Conservation (phyloP, 1,140 invertebrate species). For the Marisa cornuarietis region DNA sequence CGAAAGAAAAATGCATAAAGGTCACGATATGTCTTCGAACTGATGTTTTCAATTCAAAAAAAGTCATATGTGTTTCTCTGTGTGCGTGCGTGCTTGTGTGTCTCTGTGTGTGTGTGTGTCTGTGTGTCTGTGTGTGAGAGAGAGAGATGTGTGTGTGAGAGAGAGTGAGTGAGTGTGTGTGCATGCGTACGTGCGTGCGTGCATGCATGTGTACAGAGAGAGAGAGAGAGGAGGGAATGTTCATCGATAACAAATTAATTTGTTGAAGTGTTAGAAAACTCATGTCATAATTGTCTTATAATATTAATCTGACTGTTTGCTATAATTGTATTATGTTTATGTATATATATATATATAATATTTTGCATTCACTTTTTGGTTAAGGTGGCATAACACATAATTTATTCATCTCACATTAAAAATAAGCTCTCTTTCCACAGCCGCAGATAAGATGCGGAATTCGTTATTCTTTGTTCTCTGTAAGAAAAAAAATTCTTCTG, state of each 20-base stretch:
- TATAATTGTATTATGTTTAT: neutral
- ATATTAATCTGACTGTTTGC: neutral
- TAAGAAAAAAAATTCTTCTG: neutral
- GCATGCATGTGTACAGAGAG: no score
- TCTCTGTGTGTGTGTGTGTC: neutral
- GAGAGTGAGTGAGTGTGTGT: slow-evolving; percentile 10
- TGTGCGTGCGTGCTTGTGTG: neutral
- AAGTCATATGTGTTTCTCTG: neutral
- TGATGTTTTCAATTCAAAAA: neutral
- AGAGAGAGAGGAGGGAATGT: neutral
- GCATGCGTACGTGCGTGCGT: slow-evolving; percentile 24
- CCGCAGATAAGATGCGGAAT: neutral
- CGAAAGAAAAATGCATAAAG: neutral
- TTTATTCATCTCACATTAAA: neutral
- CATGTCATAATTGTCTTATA: no score
- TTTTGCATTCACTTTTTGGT: neutral
- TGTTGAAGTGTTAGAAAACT: no score
- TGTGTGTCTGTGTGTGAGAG: neutral
- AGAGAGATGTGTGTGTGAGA: neutral
- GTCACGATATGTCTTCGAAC: neutral
- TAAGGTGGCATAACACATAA: neutral
- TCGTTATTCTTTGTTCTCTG: neutral
- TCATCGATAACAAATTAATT: neutral
- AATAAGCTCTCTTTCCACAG: neutral
- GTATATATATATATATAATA: neutral